Percentiles rank a stretch among this genome's conserved stretches.
Evolutionary conservation across 2,113 vertebrate genomes (phyloP).

Genomic region (Centropristis striata): DNA sequence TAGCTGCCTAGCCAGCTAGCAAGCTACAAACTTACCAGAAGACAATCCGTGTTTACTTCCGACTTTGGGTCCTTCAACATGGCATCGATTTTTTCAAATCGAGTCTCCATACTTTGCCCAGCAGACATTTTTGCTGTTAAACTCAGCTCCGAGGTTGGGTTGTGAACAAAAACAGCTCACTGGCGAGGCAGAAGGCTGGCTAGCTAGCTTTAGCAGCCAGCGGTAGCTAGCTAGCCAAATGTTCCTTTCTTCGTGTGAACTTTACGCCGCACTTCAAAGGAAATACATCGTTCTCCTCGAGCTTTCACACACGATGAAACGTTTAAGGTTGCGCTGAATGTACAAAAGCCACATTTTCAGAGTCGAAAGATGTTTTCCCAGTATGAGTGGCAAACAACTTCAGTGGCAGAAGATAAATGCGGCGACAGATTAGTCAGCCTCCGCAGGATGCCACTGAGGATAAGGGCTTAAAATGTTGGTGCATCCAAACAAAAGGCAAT

Average conservation of each 20-base stretch:
- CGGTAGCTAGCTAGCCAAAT: slow-evolving; percentile 81
- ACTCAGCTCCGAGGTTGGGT: slow-evolving; percentile 50
- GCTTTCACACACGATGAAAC: slow-evolving; percentile 59
- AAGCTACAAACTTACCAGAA: slow-evolving; percentile 92
- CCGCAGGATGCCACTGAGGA: slow-evolving; percentile 80
- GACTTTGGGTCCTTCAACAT: slow-evolving; percentile 97
- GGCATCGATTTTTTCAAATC: slow-evolving; percentile 97
- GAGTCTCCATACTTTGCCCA: slow-evolving; percentile 92
- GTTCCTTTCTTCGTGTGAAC: slow-evolving; percentile 79
- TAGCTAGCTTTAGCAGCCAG: slow-evolving; percentile 78
- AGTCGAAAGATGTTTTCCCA: slow-evolving; percentile 43
- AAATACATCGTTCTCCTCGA: slow-evolving; percentile 73
- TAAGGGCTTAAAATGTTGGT: slow-evolving; percentile 75
- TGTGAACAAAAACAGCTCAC: slow-evolving; percentile 66
- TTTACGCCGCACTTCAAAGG: slow-evolving; percentile 75
- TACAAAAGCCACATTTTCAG: slow-evolving; percentile 80
- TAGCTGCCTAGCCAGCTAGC: slow-evolving; percentile 57
- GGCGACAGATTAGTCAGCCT: slow-evolving; percentile 82
- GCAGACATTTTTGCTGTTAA: slow-evolving; percentile 89
- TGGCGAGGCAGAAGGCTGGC: slow-evolving; percentile 64
- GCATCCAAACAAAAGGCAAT: slow-evolving; percentile 77
- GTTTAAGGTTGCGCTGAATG: slow-evolving; percentile 52
- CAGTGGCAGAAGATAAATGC: slow-evolving; percentile 72
- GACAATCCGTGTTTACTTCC: slow-evolving; percentile 97
- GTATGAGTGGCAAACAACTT: slow-evolving; percentile 71